Conservation (phyloP, 2,888 invertebrate species). For the Xanthorhoe spadicearia region DNA sequence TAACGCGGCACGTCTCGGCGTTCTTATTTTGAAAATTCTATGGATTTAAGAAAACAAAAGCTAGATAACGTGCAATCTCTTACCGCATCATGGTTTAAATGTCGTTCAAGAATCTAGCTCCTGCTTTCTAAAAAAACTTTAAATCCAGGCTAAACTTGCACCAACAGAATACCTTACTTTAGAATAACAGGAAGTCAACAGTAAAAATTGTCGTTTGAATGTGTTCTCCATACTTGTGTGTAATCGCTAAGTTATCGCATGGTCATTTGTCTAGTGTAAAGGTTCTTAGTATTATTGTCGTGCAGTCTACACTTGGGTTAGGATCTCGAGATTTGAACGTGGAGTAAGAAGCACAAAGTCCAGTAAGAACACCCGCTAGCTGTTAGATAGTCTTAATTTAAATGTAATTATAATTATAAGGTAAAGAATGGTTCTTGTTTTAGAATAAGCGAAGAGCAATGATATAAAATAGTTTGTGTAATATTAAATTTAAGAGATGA, state of each 20-base stretch:
- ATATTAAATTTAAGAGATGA: constrained; percentile 79
- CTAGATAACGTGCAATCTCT: too few species aligned
- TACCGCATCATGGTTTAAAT: too few species aligned
- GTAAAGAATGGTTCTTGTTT: constrained; percentile 84
- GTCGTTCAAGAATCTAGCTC: too few species aligned
- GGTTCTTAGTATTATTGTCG: constrained; percentile 29
- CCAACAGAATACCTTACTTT: background rate
- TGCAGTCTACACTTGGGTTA: constrained; percentile 54
- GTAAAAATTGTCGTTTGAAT: background rate
- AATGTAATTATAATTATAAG: constrained; percentile 81
- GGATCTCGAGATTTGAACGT: constrained; percentile 65
- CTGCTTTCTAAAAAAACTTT: background rate
- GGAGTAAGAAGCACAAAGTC: constrained; percentile 72
- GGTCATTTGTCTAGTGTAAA: too few species aligned
- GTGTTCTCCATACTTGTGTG: background rate
- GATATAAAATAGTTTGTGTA: constrained; percentile 84
- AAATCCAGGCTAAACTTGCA: background rate
- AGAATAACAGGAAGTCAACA: background rate
- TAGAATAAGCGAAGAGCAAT: constrained; percentile 83
- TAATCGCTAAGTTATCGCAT: background rate
- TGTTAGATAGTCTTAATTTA: constrained; percentile 83
- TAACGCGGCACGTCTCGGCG: too few species aligned
- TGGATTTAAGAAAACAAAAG: too few species aligned
- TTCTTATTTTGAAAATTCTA: too few species aligned
- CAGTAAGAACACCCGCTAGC: constrained; percentile 81